Evolutionary conservation across 2,113 vertebrate species (phyloP).

Genomic region (Montifringilla adamsi): DNA sequence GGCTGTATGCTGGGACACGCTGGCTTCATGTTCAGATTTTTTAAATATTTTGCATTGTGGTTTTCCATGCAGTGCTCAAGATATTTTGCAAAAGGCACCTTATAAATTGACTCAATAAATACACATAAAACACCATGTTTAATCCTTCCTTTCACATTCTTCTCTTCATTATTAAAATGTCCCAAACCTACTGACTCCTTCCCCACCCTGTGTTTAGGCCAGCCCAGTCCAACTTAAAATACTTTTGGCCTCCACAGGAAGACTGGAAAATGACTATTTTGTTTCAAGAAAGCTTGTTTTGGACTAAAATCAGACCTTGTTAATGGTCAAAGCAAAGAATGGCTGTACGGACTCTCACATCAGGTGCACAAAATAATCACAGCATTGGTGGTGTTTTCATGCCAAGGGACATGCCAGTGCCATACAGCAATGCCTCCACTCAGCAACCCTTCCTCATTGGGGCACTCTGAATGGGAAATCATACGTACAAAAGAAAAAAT

Average conservation of each 20-base stretch:
- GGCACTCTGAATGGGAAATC: background rate
- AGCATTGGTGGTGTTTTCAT: background rate
- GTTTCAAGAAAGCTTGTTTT: slow-evolving; percentile 61
- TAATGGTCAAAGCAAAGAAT: slow-evolving; percentile 8
- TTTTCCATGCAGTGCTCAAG: slow-evolving; percentile 30
- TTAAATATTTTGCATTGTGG: slow-evolving; percentile 60
- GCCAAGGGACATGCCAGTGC: background rate
- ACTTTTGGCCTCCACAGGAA: slow-evolving; percentile 59
- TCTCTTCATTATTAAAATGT: slow-evolving; percentile 47
- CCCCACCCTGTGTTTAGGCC: background rate
- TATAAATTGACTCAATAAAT: slow-evolving; percentile 64
- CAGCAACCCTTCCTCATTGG: background rate
- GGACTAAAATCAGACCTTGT: slow-evolving; percentile 40
- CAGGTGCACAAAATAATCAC: background rate
- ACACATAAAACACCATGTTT: slow-evolving; percentile 51
- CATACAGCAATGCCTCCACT: background rate
- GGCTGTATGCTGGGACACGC: background rate
- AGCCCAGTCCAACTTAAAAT: slow-evolving; percentile 38
- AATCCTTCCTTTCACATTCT: slow-evolving; percentile 66
- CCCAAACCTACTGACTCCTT: background rate
- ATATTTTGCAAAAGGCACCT: slow-evolving; percentile 65
- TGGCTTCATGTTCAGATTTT: slow-evolving; percentile 49
- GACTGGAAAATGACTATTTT: slow-evolving; percentile 48
- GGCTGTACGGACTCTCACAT: background rate
- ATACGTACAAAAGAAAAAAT: background rate